These are phyloP conservation scores for Campoplex nolae DNA, from an alignment of 2,888 invertebrate genomes.

Conservation along the genomic window DNA sequence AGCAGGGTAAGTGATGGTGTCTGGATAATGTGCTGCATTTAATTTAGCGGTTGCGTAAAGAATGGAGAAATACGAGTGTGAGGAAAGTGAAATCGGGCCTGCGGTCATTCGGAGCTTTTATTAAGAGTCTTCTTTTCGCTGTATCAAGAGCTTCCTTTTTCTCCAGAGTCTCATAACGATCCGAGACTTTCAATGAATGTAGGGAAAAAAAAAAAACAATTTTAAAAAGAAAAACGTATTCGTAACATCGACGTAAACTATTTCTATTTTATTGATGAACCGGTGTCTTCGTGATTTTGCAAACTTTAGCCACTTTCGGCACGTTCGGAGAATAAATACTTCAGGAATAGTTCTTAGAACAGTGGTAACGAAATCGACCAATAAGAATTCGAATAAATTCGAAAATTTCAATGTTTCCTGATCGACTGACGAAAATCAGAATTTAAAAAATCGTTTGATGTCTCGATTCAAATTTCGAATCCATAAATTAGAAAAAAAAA, in stretches of 20 bases:
- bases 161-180: constrained; percentile 16
- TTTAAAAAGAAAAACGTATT: neutral
- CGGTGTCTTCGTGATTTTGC: constrained; percentile 57
- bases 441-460: neutral
- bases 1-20: constrained; percentile 82
- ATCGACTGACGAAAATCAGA: neutral
- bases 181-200: constrained; percentile 3
- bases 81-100: constrained; percentile 39
- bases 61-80: constrained; percentile 64
- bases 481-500: neutral
- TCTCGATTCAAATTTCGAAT: neutral
- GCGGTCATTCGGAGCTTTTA: constrained; percentile 75
- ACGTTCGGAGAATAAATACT: neutral
- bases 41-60: constrained; percentile 72
- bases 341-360: neutral
- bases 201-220: neutral
- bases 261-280: constrained; percentile 39
- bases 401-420: neutral
- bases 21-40: constrained; percentile 83
- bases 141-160: neutral
- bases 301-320: constrained; percentile 43
- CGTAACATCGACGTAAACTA: neutral
- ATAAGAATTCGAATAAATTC: neutral
- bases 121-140: constrained; percentile 70
- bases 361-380: neutral